Evolutionary conservation across 2,888 invertebrate genomes (phyloP).

Genomic region (Belgica antarctica): DNA sequence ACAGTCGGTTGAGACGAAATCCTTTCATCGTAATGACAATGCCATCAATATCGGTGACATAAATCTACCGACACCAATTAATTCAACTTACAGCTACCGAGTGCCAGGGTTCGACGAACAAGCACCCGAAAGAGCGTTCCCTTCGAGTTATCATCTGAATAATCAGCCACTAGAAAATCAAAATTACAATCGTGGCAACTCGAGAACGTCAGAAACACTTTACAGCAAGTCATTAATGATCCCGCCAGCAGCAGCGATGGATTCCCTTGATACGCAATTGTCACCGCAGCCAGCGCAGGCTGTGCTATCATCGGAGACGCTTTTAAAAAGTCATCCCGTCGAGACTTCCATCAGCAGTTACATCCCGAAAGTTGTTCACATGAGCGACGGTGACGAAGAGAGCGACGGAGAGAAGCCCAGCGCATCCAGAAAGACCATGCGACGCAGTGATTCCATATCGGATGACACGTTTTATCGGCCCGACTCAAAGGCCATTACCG

Average conservation of each 20-base stretch:
- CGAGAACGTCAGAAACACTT: conserved; percentile 35
- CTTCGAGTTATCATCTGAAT: conserved; percentile 16
- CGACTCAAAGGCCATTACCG: background rate
- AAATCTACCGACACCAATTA: conserved; percentile 36
- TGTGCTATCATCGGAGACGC: background rate
- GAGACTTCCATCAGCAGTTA: background rate
- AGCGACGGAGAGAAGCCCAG: conserved; percentile 25
- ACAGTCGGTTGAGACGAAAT: conserved; percentile 16
- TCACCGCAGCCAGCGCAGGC: background rate
- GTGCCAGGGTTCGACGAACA: conserved; percentile 25
- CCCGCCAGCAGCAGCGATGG: background rate
- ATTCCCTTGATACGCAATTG: background rate
- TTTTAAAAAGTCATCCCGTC: conserved; percentile 23
- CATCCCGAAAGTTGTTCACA: conserved; percentile 10
- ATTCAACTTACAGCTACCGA: conserved; percentile 38
- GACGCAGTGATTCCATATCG: background rate
- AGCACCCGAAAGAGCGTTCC: conserved; percentile 12
- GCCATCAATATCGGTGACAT: conserved; percentile 33
- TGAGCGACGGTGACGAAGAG: conserved; percentile 31
- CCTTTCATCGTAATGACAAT: conserved; percentile 8
- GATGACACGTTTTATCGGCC: background rate
- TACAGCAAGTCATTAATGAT: conserved; percentile 9
- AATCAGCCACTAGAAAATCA: conserved; percentile 34
- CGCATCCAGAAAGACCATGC: background rate
- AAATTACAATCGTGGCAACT: conserved; percentile 22